Evolutionary conservation across 2,888 invertebrate species (phyloP), one percentile per base, ranked within the genome.

Genomic region (Thelaira solivaga): DNA sequence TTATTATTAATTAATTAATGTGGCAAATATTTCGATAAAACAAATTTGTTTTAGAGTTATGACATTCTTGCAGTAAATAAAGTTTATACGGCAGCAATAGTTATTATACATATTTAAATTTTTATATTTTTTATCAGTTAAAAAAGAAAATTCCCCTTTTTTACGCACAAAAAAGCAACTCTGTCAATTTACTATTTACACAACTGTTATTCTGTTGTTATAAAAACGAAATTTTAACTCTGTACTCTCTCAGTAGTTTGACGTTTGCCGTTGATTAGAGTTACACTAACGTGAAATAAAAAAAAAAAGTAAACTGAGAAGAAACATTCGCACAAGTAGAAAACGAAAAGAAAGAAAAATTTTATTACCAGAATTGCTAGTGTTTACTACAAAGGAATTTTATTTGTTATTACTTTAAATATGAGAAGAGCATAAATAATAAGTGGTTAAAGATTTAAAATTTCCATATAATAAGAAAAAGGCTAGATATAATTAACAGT

Each of bases 191-290:
- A 47, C 47, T 51, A 29, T 65, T 57, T 49, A 34, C 47, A 64
- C 69, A 71, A 69, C 69, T 59, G 64, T 64, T 68, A 55, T 51
- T 51, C 65, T 53, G 20, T 62, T 69, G 43, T 47, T 77, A 77
- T 77, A 77, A 73, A 77, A 73, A 36, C 49, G 16, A 73, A 51
- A 43, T 59, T 55, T 72, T n/a, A 62, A 34, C 39, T 55, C 8
- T 10, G 11, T 18, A 41, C 72, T 73, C 72, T 77, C 77, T 73
- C 45, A 77, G 77, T 77, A 62, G 77, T 77, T 77, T 77, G 77
- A 77, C 77, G 55, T 77, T 77, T 77, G 67, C 24, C 67, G 77
- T 68, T 77, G 62, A 62, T 62, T 76, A 76, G 64, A 53, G 76
- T 71, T 68, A 8, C 39, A 75, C 31, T 75, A 75, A 55, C 61